Percentiles rank a stretch among this genome's conserved stretches.
Conservation (phyloP, 2,113 vertebrate species). For the Salvelinus fontinalis region DNA sequence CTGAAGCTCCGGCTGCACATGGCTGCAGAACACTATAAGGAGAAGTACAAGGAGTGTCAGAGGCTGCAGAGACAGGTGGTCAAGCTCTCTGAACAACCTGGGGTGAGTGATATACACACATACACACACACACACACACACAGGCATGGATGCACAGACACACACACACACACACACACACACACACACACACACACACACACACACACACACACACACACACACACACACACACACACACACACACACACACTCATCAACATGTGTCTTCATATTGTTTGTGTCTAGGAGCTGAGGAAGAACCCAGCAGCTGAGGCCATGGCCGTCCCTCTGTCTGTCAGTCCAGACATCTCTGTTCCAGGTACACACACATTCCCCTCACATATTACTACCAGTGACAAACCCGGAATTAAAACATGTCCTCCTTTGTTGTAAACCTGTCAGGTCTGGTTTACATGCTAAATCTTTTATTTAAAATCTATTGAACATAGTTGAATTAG, state of each 20-base stretch:
- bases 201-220: no score
- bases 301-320: conserved; percentile 61
- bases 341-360: conserved; percentile 74
- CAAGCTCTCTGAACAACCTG: conserved; percentile 86
- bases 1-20: conserved; percentile 95
- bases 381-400: not conserved
- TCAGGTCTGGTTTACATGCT: no score
- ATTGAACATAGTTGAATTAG: no score
- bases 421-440: no score
- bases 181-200: not conserved
- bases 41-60: conserved; percentile 98
- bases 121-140: conserved; percentile 12
- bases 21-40: conserved; percentile 98
- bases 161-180: no score
- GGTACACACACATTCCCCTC: conserved; percentile 50
- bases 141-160: not conserved
- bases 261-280: not conserved
- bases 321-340: conserved; percentile 60
- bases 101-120: conserved; percentile 74
- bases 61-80: conserved; percentile 93
- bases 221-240: no score
- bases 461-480: no score
- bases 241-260: no score
- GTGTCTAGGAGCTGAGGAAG: conserved; percentile 65
- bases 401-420: no score